These are phyloP conservation scores for Drosophila sordidula DNA, from an alignment of 2,888 invertebrate species.

Conservation along the genomic window DNA sequence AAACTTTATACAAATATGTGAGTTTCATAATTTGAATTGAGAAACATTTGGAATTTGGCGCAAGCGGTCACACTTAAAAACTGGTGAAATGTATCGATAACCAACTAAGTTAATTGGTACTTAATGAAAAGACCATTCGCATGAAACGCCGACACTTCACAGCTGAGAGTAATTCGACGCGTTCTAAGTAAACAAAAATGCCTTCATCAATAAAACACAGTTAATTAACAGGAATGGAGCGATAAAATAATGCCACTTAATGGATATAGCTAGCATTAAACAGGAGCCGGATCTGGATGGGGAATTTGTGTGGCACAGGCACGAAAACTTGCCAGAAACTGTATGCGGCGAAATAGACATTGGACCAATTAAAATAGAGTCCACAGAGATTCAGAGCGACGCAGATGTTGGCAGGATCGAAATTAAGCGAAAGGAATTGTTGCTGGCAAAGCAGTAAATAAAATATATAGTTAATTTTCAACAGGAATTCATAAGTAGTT, in stretches of 20 bases:
- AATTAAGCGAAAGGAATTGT: not conserved
- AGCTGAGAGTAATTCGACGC: not conserved
- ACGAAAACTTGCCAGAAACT: not conserved
- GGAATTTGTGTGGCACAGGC: not conserved
- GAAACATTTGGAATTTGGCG: not conserved
- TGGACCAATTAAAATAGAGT: not conserved
- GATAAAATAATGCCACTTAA: not conserved
- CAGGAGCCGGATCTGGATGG: not conserved
- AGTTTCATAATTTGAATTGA: conserved; percentile 4
- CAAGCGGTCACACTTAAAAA: conserved; percentile 1
- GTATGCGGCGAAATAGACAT: not conserved
- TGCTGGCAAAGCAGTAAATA: not conserved
- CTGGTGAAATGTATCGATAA: conserved; percentile 2
- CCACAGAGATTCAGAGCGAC: not conserved
- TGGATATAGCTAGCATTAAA: not conserved
- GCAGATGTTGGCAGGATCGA: not conserved
- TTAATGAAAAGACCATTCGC: not conserved
- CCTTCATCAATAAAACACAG: not conserved
- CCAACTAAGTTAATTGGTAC: not conserved
- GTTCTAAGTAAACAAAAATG: not conserved
- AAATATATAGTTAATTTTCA: not conserved
- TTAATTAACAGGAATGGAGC: not conserved
- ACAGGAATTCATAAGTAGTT: too few species aligned
- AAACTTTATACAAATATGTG: conserved; percentile 50
- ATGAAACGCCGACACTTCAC: not conserved